Evolutionary conservation across 92 coral and sea anemone genomes (phyloP).

Genomic region (Palythoa grandiflora): DNA sequence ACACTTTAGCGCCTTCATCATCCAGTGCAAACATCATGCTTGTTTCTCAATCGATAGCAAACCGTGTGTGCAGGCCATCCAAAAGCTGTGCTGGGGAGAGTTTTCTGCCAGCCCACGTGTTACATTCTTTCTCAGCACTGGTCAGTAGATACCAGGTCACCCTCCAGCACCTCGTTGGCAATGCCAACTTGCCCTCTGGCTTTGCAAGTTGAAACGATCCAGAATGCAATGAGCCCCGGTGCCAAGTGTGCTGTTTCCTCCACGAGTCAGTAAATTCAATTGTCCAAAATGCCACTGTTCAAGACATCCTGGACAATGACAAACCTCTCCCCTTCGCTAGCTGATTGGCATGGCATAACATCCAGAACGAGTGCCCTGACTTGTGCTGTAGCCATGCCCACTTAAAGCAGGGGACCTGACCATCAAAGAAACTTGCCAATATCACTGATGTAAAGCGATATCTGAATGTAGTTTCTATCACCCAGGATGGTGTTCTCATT

Average conservation of each 20-base stretch:
- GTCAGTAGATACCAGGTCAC: conserved; percentile 67
- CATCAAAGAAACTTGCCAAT: conserved; percentile 50
- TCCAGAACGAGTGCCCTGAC: conserved; percentile 32
- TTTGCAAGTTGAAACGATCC: too few species aligned
- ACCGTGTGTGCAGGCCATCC: conserved; percentile 70
- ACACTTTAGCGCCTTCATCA: conserved; percentile 70
- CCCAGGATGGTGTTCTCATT: conserved; percentile 60
- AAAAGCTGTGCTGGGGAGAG: conserved; percentile 64
- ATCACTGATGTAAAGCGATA: conserved; percentile 9
- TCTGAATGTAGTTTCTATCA: conserved; percentile 27
- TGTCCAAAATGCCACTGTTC: conserved; percentile 54
- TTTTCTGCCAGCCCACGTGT: conserved; percentile 71
- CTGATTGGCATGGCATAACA: conserved; percentile 56
- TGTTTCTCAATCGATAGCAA: conserved; percentile 65
- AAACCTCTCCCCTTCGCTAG: background rate
- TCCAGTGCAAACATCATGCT: conserved; percentile 27
- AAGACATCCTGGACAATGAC: conserved; percentile 34
- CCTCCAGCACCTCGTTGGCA: conserved; percentile 63
- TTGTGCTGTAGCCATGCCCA: background rate
- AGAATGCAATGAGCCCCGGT: conserved; percentile 58
- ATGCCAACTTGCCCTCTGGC: conserved; percentile 39
- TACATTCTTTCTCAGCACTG: conserved; percentile 59
- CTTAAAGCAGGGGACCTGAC: conserved; percentile 61
- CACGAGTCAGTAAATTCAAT: conserved; percentile 54
- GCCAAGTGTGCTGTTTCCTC: conserved; percentile 65